Evolutionary conservation across 1,140 invertebrate genomes (phyloP), one percentile per base, ranked within the genome.

Genomic region (Hirudo medicinalis): DNA sequence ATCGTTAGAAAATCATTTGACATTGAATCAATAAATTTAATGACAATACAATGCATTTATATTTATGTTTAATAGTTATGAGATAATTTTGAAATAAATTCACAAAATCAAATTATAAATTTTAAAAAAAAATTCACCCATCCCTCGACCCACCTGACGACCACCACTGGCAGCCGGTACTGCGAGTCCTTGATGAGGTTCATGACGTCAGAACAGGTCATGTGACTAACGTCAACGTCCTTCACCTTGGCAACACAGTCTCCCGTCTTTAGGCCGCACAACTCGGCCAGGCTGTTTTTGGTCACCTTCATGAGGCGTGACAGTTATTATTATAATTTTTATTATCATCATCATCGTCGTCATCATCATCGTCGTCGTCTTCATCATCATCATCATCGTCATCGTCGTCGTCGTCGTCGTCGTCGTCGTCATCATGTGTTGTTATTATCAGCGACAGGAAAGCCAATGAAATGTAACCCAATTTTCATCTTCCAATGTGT

Each of bases 331-430:
- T 6, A 40, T 40, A 4, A 40, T 6, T 49, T 0, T 5, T 49
- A 13, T 5, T 49, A 40, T 40, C 40, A 40, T 40, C 40, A 11
- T 40, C 40, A 40, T 40, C 40, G 40, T 60, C 55, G 20, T 15
- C 55, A 60, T 22, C 27, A 60, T 60, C 55, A 60, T 60, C 55
- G 15, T 15, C 55, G 15, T 60, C 55, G 15, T 60, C 55, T 6
- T 60, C 55, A 60, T 60, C 55, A 60, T 60, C 55, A 60, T 60
- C 55, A 60, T 60, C 55, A 60, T 60, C 55, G 15, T 60, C 55
- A 60, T 60, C 55, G 15, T 60, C 55, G 15, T 60, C 55, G 11
- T 40, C 40, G n/a, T n/a, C n/a, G n/a, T n/a, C n/a, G n/a, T n/a
- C n/a, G n/a, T n/a, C n/a, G n/a, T n/a, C n/a, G n/a, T n/a, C n/a